Evolutionary conservation across 1,140 invertebrate genomes (phyloP).

Genomic region (Andrena cerasifolii): DNA sequence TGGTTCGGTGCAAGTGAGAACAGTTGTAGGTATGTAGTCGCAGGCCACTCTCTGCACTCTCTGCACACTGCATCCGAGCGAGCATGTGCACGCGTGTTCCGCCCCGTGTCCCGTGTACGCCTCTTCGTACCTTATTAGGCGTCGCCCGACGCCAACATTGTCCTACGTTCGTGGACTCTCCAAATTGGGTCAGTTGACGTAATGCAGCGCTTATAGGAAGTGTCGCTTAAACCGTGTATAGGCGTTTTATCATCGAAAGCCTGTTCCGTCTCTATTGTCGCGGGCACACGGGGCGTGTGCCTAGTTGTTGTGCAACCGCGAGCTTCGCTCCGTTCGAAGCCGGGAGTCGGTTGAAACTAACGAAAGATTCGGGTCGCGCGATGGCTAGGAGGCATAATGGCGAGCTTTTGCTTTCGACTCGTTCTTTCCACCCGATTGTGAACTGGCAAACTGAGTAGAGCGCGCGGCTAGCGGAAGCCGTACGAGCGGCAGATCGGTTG

Average conservation of each 20-base stretch:
- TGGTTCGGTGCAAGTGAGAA: constrained; percentile 14
- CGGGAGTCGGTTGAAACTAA: too few relatives aligned
- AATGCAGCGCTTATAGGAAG: constrained; percentile 56
- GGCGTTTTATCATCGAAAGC: neutral
- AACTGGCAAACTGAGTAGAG: constrained; percentile 51
- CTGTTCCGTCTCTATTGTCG: neutral
- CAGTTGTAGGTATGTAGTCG: constrained; percentile 43
- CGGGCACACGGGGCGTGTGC: too few relatives aligned
- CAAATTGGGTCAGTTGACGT: constrained; percentile 72
- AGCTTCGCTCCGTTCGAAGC: too few relatives aligned
- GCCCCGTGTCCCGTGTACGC: constrained; percentile 35
- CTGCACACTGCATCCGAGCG: constrained; percentile 18
- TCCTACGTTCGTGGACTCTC: constrained; percentile 68
- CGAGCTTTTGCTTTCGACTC: constrained; percentile 36
- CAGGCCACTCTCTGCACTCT: constrained; percentile 24
- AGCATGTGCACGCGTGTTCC: constrained; percentile 53
- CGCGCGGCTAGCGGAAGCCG: constrained; percentile 27
- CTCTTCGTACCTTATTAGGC: constrained; percentile 76
- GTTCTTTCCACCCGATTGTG: constrained; percentile 47
- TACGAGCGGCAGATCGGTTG: constrained; percentile 47
- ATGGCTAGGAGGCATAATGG: neutral
- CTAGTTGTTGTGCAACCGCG: too few relatives aligned
- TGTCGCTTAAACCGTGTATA: constrained; percentile 6
- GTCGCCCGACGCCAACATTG: constrained; percentile 60
- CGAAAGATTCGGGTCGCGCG: neutral